Percentiles rank a stretch among this genome's conserved stretches.
Conservation (phyloP, 2,888 invertebrate genomes). For the Zonitis immaculata region DNA sequence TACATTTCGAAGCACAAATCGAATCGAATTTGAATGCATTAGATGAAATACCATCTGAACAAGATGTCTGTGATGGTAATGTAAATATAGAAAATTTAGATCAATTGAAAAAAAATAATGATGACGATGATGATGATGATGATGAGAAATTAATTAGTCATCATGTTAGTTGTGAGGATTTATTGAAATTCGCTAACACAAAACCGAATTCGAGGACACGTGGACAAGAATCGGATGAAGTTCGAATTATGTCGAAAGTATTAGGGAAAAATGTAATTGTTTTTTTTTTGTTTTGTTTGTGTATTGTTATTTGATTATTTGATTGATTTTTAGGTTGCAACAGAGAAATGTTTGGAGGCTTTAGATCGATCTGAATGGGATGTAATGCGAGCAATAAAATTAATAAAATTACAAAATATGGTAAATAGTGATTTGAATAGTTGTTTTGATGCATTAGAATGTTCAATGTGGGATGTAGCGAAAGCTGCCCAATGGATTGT, state of each 20-base stretch:
- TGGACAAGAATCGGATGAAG: conserved; percentile 87
- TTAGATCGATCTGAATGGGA: conserved; percentile 85
- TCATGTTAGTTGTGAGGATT: conserved; percentile 87
- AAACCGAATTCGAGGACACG: conserved; percentile 78
- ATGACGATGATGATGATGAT: conserved; percentile 29
- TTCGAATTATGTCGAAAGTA: conserved; percentile 86
- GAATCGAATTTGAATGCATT: conserved; percentile 58
- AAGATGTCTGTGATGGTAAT: conserved; percentile 35
- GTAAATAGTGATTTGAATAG: conserved; percentile 40
- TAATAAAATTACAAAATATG: conserved; percentile 61
- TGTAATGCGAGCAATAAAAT: conserved; percentile 82
- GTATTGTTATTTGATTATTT: no score
- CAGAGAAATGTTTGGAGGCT: conserved; percentile 74
- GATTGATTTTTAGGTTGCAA: conserved; percentile 52
- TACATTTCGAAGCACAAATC: conserved; percentile 59
- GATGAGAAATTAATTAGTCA: conserved; percentile 52
- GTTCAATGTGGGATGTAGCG: conserved; percentile 62
- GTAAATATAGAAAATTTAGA: conserved; percentile 16
- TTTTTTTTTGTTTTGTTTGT: conserved; percentile 7
- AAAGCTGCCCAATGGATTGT: conserved; percentile 62
- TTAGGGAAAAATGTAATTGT: conserved; percentile 64
- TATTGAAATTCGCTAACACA: conserved; percentile 81
- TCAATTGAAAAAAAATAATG: conserved; percentile 25
- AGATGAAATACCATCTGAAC: conserved; percentile 52
- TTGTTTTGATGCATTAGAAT: conserved; percentile 56